A percentile compares a stretch with the other conserved stretches of the same genome.
These are phyloP conservation scores for Semnornis frantzii DNA, from an alignment of 2,113 vertebrate genomes.

Conservation along the genomic window DNA sequence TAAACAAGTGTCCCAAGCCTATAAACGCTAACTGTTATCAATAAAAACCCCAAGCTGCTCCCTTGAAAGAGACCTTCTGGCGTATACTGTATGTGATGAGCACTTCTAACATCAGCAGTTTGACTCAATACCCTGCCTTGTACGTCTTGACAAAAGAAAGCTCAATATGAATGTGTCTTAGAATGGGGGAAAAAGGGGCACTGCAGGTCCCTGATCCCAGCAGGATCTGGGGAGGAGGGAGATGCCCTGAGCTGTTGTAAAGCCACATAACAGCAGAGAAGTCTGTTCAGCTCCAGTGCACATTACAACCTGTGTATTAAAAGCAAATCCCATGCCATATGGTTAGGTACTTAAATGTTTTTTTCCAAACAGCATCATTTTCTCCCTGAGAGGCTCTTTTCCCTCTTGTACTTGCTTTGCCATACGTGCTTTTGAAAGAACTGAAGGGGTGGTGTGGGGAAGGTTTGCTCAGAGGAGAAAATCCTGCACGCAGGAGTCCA, in stretches of 20 bases:
- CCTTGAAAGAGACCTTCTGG: not conserved
- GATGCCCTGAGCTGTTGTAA: not conserved
- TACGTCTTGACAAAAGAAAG: not conserved
- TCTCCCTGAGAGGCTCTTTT: not conserved
- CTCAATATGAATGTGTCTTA: accelerated
- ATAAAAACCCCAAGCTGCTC: not conserved
- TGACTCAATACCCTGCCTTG: not conserved
- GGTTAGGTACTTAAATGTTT: not conserved
- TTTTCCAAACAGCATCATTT: not conserved
- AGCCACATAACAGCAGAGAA: too few species aligned
- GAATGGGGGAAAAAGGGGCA: not conserved
- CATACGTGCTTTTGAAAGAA: not conserved
- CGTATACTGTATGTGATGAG: accelerated
- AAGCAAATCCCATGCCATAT: not conserved
- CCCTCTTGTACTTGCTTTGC: not conserved
- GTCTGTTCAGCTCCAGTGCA: not conserved
- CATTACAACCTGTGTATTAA: not conserved
- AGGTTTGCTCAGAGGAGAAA: not conserved
- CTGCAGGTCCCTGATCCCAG: not conserved
- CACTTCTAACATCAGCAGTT: not conserved
- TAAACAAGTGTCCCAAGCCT: not conserved
- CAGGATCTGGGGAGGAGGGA: not conserved
- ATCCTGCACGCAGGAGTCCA: not conserved
- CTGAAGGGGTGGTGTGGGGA: not conserved
- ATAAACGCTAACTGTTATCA: not conserved